Evolutionary conservation across 2,113 vertebrate species (phyloP).

Genomic region (Oplegnathus fasciatus): DNA sequence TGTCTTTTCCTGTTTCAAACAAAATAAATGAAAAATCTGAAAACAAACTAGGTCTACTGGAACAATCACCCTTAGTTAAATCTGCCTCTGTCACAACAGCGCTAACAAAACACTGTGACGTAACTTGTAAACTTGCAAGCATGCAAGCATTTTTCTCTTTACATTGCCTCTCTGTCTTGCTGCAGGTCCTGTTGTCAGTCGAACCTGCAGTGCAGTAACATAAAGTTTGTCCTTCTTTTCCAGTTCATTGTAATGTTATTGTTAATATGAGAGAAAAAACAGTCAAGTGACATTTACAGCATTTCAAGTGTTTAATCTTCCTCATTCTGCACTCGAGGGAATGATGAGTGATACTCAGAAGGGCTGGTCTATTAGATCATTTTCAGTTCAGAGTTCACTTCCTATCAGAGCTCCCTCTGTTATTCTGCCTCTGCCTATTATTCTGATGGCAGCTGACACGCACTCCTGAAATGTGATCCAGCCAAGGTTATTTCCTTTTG

Average conservation of each 20-base stretch:
- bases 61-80: not conserved
- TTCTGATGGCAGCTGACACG: not conserved
- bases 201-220: not conserved
- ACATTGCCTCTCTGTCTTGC: too few relatives aligned
- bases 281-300: not conserved
- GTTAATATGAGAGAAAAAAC: not conserved
- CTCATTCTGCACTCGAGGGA: not conserved
- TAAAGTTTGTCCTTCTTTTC: not conserved
- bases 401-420: not conserved
- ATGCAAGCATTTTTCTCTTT: too few relatives aligned
- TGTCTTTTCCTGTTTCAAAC: not conserved
- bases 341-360: not conserved
- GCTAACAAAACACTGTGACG: not conserved
- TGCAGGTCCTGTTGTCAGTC: not conserved
- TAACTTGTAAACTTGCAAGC: not conserved
- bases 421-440: not conserved
- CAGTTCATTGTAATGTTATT: not conserved
- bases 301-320: not conserved
- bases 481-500: not conserved
- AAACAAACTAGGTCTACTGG: not conserved
- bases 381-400: not conserved
- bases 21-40: too few relatives aligned
- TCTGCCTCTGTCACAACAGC: not conserved
- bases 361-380: not conserved
- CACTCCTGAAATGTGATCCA: not conserved